These are phyloP conservation scores for Dichetophora obliterata DNA, from an alignment of 2,888 invertebrate species.

Conservation along the genomic window DNA sequence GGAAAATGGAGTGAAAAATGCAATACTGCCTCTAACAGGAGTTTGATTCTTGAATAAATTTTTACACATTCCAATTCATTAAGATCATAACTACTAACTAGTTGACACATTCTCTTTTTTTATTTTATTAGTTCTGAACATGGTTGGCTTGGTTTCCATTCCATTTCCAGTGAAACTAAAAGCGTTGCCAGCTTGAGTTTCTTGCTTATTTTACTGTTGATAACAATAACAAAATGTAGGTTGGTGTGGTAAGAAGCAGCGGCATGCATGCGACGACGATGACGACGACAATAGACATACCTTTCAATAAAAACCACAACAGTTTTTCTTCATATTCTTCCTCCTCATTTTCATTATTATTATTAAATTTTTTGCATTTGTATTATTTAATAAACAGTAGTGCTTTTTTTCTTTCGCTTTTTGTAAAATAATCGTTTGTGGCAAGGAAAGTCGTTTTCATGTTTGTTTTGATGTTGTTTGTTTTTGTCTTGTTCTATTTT, in stretches of 20 bases:
- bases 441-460: neutral
- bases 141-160: too few species aligned
- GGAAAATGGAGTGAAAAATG: too few species aligned
- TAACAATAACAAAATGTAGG: neutral
- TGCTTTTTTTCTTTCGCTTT: neutral
- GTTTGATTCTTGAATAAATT: too few species aligned
- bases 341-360: neutral
- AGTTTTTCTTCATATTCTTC: neutral
- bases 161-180: too few species aligned
- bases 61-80: too few species aligned
- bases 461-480: neutral
- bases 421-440: neutral
- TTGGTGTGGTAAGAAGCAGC: neutral
- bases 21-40: too few species aligned
- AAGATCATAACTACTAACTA: too few species aligned
- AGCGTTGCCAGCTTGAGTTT: too few species aligned
- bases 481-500: neutral
- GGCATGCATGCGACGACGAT: neutral
- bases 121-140: too few species aligned
- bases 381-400: constrained; percentile 3
- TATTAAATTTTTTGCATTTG: neutral
- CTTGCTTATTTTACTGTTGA: too few species aligned
- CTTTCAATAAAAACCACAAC: neutral
- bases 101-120: too few species aligned
- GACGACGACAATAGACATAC: neutral